Evolutionary conservation across 1,140 invertebrate species (phyloP).

Genomic region (Phortica variegata): DNA sequence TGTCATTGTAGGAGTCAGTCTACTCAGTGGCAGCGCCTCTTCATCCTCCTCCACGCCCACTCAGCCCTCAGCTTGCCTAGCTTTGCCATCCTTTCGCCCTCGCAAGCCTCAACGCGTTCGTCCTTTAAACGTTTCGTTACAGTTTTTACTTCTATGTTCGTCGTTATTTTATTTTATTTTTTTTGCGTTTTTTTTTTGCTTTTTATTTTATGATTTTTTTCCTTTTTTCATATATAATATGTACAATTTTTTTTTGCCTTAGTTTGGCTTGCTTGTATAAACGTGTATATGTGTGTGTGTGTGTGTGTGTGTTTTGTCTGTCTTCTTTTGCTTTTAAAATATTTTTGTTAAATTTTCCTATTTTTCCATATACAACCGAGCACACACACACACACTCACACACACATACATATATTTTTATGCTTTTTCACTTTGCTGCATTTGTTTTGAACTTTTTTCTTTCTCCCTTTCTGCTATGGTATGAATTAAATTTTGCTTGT

Average conservation of each 20-base stretch:
- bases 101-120: slow-evolving; percentile 6
- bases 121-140: slow-evolving; percentile 36
- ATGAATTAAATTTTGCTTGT: no score
- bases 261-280: no score
- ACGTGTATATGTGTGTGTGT: slow-evolving; percentile 6
- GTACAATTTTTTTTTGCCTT: no score
- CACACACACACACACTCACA: slow-evolving; percentile 17
- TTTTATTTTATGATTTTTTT: slow-evolving; percentile 24
- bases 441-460: no score
- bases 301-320: slow-evolving; percentile 6
- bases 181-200: slow-evolving; percentile 8
- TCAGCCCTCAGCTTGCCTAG: not conserved
- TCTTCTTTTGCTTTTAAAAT: slow-evolving; percentile 38
- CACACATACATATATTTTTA: no score
- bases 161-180: slow-evolving; percentile 1
- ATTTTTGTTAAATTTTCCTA: slow-evolving; percentile 30
- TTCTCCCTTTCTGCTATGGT: no score
- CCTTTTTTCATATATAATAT: slow-evolving; percentile 16
- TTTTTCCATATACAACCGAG: not conserved
- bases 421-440: no score
- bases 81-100: not conserved
- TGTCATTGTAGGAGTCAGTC: slow-evolving; percentile 45
- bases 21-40: not conserved
- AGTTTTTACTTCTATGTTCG: slow-evolving; percentile 43
- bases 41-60: not conserved